Evolutionary conservation across 2,113 vertebrate species (phyloP), one percentile per base, ranked within the genome.

Genomic region (Siphamia tubifer): DNA sequence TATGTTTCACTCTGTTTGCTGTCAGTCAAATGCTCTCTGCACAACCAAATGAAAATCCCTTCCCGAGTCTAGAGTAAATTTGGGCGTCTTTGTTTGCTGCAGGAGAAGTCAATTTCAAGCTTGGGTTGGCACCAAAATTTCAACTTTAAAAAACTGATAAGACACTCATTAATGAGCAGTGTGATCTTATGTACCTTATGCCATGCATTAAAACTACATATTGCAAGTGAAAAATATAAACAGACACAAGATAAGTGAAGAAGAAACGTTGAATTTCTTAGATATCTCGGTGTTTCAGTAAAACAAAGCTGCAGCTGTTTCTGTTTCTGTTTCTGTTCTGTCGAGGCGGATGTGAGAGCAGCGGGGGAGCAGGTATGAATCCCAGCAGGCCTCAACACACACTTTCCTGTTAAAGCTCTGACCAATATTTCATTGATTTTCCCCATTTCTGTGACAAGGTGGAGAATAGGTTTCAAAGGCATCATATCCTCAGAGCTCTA

Each of bases 381-480:
- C 78, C 67, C 69, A 12, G 15, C 52, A 61, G 58, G 61, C 19
- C 51, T 16, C 52, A 13, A 10, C 24, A 5, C 66, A n/a, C 45
- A 62, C 40, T 40, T 69, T 56, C 66, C 74, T 34, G 47, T 27
- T 67, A 34, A 74, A 69, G 47, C 61, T 40, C 42, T 2, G 36
- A 30, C 51, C 68, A 63, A 64, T 53, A 68, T 83, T 83, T 83
- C 47, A 74, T 77, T 62, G 72, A 81, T 81, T 68, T 15, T 13
- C 40, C 23, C 28, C 3, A 21, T 62, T 81, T 73, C 54, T 43
- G 49, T 82, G 69, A 82, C 80, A 74, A 68, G 74, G 38, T 38
- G 9, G 53, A 78, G 72, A 77, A 76, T 44, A 1, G 17, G 45
- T 82, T 87, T 89, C 79, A 88, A 87, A 90, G 81, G 28, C 42